A percentile compares a stretch with the other conserved stretches of the same genome.
Evolutionary conservation across 2,113 vertebrate species (phyloP).

Genomic region (Amphilophus citrinellus): DNA sequence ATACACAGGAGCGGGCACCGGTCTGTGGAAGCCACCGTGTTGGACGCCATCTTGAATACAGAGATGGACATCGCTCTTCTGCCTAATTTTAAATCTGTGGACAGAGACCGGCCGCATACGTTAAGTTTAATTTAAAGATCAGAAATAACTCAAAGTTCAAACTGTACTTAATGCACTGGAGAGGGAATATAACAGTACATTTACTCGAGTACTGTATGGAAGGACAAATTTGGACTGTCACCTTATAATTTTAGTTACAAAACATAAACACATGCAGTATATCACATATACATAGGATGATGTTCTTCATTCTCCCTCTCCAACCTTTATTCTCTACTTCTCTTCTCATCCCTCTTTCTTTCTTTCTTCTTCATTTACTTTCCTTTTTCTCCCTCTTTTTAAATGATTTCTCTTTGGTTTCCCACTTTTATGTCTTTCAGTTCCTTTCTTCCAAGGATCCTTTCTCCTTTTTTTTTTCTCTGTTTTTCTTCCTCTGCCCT

Average conservation of each 20-base stretch:
- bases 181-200: neutral
- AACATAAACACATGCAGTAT: neutral
- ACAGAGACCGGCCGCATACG: no score
- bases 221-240: neutral
- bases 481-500: no score
- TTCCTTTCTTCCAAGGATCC: neutral
- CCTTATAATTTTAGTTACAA: neutral
- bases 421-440: no score
- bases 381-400: neutral
- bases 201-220: neutral
- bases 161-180: neutral
- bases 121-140: no score
- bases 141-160: neutral
- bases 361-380: neutral
- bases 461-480: neutral
- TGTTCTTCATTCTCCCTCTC: neutral
- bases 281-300: neutral
- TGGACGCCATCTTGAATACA: no score
- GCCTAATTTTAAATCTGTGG: no score
- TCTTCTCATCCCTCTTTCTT: neutral
- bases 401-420: neutral
- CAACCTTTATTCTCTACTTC: neutral
- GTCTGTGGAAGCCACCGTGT: no score
- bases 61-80: no score
- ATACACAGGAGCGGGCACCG: no score